Conservation (phyloP, 2,797 vertebrate species). For the Sebastes vulpes region DNA sequence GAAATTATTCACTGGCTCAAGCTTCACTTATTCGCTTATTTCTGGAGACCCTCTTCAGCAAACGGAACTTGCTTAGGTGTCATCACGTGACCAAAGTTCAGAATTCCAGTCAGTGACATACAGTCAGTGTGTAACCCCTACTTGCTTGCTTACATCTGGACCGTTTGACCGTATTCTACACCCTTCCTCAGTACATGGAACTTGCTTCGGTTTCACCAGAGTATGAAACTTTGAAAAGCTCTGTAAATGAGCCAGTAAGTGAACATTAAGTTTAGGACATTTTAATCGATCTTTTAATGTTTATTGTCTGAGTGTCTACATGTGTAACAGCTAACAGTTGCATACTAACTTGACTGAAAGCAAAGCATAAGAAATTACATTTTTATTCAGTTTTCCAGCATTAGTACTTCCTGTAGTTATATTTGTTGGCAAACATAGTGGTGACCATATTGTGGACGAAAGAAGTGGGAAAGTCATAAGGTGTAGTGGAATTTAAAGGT, state of each 20-base stretch:
- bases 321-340: background rate
- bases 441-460: background rate
- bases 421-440: background rate
- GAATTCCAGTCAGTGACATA: fast-evolving
- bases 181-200: background rate
- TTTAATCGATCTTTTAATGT: background rate
- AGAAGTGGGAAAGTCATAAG: background rate
- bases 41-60: background rate
- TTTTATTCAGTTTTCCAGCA: background rate
- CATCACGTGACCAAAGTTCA: background rate
- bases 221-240: background rate
- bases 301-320: background rate
- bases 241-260: background rate
- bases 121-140: background rate
- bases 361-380: background rate
- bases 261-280: background rate
- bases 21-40: background rate
- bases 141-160: background rate
- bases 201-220: background rate
- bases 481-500: background rate
- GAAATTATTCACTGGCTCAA: background rate
- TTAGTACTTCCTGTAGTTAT: background rate
- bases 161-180: background rate
- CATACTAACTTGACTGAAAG: background rate
- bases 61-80: background rate